Conservation (phyloP, 2,888 invertebrate genomes). For the Labia minor region DNA sequence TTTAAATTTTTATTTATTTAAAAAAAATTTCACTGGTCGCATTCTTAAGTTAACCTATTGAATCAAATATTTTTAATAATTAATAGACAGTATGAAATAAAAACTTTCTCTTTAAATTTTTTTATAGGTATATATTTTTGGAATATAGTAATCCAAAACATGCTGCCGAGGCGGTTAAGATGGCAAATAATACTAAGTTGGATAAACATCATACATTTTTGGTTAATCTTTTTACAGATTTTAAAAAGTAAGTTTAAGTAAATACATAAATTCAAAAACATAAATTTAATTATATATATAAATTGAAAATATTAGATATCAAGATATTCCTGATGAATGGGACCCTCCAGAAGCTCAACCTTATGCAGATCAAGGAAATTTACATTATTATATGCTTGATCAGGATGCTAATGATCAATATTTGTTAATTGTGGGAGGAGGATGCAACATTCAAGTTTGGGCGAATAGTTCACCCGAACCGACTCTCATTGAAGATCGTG, state of each 20-base stretch:
- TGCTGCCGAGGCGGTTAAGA: slow-evolving; percentile 80
- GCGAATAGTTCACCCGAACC: slow-evolving; percentile 85
- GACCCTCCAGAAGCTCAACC: slow-evolving; percentile 78
- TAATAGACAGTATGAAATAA: background rate
- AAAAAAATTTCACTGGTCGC: background rate
- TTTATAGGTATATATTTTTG: slow-evolving; percentile 67
- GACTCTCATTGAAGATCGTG: slow-evolving; percentile 65
- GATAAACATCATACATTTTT: slow-evolving; percentile 92
- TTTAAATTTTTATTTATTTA: slow-evolving; percentile 19
- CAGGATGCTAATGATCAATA: slow-evolving; percentile 95
- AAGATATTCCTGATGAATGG: slow-evolving; percentile 86
- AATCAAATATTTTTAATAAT: background rate
- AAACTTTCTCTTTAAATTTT: no score
- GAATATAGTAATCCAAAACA: slow-evolving; percentile 75
- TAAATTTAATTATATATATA: slow-evolving; percentile 1
- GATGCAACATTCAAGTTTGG: slow-evolving; percentile 73
- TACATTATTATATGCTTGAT: slow-evolving; percentile 85
- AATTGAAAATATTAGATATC: slow-evolving; percentile 53
- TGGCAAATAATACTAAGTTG: slow-evolving; percentile 83
- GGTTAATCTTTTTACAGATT: slow-evolving; percentile 90
- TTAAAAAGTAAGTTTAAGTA: slow-evolving; percentile 82
- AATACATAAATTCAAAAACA: no score
- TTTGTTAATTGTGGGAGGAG: slow-evolving; percentile 75
- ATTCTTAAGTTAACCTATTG: background rate
- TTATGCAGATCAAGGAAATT: slow-evolving; percentile 83